These are phyloP conservation scores for Syngnathus scovelli DNA, from an alignment of 2,113 vertebrate species.

Conservation along the genomic window DNA sequence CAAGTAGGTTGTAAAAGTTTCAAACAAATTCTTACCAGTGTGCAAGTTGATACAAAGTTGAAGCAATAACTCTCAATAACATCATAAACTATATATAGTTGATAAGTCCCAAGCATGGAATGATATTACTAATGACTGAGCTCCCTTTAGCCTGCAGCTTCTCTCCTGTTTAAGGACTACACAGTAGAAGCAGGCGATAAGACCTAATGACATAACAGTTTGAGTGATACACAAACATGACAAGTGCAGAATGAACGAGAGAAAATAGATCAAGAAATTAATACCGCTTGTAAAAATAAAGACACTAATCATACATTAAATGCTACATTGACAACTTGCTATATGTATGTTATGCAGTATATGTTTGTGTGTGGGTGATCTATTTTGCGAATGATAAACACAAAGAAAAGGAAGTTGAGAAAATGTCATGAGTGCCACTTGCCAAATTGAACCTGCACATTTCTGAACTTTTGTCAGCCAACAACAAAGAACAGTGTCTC, in stretches of 20 bases:
- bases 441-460: too few relatives aligned
- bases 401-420: too few relatives aligned
- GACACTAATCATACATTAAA: too few relatives aligned
- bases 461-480: too few relatives aligned
- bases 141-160: neutral
- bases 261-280: neutral
- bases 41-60: slow-evolving; percentile 10
- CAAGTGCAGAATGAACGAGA: neutral
- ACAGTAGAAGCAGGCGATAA: neutral
- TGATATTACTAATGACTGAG: neutral
- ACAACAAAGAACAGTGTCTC: too few relatives aligned
- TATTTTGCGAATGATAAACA: too few relatives aligned
- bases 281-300: too few relatives aligned
- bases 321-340: too few relatives aligned
- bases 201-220: neutral
- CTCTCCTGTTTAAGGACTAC: neutral
- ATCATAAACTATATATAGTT: slow-evolving; percentile 8
- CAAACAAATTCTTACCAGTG: slow-evolving; percentile 10
- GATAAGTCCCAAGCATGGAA: neutral
- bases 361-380: too few relatives aligned
- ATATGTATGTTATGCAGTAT: too few relatives aligned
- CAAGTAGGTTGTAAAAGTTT: slow-evolving; percentile 1
- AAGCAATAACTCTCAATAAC: slow-evolving; percentile 8
- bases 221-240: neutral
- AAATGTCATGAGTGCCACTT: too few relatives aligned